These are phyloP conservation scores for Maccullochella peelii DNA, from an alignment of 2,113 vertebrate species.

Conservation along the genomic window DNA sequence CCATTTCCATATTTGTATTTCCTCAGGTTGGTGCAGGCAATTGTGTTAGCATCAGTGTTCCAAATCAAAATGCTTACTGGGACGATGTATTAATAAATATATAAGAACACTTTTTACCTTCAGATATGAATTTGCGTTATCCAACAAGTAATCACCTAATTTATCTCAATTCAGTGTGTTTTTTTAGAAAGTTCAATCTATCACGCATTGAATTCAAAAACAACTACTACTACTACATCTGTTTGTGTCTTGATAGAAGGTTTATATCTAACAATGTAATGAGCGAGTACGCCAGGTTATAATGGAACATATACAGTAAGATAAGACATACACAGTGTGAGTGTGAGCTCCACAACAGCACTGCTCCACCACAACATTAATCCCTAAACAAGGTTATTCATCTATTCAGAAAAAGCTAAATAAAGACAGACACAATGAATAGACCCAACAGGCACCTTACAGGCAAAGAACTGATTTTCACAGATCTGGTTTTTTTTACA, in stretches of 20 bases:
- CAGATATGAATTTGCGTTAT: not conserved
- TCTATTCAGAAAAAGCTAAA: constrained; percentile 3
- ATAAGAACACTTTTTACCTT: not conserved
- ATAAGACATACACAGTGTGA: not conserved
- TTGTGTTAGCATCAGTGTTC: constrained; percentile 2
- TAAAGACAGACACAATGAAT: constrained; percentile 12
- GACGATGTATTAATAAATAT: not conserved
- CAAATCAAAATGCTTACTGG: constrained; percentile 1
- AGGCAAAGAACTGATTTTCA: not conserved
- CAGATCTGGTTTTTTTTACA: not conserved
- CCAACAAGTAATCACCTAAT: not conserved
- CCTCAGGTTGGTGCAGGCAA: not conserved
- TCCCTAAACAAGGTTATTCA: constrained; percentile 4
- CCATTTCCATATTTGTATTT: not conserved
- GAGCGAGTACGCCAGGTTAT: not conserved
- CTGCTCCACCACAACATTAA: constrained; percentile 3
- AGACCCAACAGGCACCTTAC: not conserved
- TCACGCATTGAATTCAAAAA: not conserved
- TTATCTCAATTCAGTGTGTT: not conserved
- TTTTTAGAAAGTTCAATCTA: not conserved
- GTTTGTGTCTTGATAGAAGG: not conserved
- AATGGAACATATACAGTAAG: not conserved
- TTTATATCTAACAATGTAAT: constrained; percentile 8
- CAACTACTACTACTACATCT: too few species aligned
- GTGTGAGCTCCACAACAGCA: not conserved